A percentile compares a stretch with the other conserved stretches of the same genome.
phyloP scores from a whole-genome alignment of 1,140 invertebrate genomes.

The Brachionus manjavacas region DNA sequence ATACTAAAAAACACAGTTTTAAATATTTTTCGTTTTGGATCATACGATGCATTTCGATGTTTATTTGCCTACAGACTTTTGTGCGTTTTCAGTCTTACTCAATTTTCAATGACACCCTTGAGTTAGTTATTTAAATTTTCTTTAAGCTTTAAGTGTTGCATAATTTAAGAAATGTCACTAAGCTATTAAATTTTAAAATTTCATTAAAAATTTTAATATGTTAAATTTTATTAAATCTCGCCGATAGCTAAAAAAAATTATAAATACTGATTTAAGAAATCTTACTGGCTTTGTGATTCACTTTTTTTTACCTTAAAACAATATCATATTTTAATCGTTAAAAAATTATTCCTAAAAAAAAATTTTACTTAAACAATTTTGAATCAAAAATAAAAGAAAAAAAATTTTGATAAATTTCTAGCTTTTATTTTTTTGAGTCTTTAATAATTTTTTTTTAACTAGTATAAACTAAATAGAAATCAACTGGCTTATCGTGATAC shows the following conservation, averaged over 20 bases:
- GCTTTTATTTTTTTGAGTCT: not conserved
- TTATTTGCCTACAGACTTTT: not conserved
- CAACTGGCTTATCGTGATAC: not conserved
- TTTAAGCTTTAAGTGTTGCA: not conserved
- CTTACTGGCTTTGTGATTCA: not conserved
- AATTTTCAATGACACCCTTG: not conserved
- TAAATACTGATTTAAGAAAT: not conserved
- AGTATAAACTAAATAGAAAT: not conserved
- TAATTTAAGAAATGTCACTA: not conserved
- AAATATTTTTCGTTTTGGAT: not conserved
- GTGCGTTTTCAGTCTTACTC: not conserved
- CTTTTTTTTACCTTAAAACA: not conserved
- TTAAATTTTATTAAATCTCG: not conserved
- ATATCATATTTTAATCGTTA: not conserved
- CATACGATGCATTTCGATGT: not conserved
- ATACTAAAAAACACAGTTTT: not conserved
- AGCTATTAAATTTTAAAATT: not conserved
- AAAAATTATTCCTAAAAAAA: not conserved
- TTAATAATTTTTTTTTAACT: not conserved
- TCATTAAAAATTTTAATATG: not conserved
- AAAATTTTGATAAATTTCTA: not conserved
- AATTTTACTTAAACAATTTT: not conserved
- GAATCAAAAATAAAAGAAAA: not conserved
- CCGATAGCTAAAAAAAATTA: not conserved
- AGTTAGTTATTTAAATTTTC: not conserved